Conservation (phyloP, 2,113 vertebrate species). For the Nesospiza acunhae region DNA sequence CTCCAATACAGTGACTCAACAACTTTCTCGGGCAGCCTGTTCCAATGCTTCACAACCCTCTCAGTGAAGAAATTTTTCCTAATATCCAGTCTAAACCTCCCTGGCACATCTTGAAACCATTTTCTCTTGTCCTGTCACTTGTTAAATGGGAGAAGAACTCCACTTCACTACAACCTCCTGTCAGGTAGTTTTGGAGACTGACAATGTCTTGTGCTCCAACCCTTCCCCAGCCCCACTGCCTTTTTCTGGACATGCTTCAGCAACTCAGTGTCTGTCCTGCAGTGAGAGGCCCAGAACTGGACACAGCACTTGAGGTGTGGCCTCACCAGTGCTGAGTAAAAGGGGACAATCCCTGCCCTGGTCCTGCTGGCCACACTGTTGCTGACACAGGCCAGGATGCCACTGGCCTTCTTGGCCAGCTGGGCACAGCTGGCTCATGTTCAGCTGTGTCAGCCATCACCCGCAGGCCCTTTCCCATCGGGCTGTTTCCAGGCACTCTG, state of each 20-base stretch:
- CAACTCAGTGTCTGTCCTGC: fast-evolving
- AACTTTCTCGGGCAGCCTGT: background rate
- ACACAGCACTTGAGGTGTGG: background rate
- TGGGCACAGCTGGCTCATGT: background rate
- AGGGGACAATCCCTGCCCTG: fast-evolving
- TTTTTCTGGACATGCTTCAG: fast-evolving
- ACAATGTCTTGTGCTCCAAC: background rate
- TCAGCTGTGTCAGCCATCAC: background rate
- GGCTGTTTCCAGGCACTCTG: background rate
- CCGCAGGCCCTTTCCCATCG: fast-evolving
- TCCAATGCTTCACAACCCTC: background rate
- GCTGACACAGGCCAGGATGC: background rate
- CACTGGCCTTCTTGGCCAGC: fast-evolving
- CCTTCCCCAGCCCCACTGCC: background rate
- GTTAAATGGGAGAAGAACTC: background rate
- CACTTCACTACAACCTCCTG: background rate
- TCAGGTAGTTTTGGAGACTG: background rate
- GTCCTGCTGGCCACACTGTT: fast-evolving
- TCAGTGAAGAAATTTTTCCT: background rate
- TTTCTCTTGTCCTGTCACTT: background rate
- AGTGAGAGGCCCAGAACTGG: background rate
- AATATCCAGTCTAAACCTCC: background rate
- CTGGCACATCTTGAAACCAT: background rate
- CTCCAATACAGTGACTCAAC: background rate
- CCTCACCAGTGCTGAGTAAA: fast-evolving